Evolutionary conservation across 2,797 vertebrate genomes (phyloP).

Genomic region (Protosalanx chinensis): DNA sequence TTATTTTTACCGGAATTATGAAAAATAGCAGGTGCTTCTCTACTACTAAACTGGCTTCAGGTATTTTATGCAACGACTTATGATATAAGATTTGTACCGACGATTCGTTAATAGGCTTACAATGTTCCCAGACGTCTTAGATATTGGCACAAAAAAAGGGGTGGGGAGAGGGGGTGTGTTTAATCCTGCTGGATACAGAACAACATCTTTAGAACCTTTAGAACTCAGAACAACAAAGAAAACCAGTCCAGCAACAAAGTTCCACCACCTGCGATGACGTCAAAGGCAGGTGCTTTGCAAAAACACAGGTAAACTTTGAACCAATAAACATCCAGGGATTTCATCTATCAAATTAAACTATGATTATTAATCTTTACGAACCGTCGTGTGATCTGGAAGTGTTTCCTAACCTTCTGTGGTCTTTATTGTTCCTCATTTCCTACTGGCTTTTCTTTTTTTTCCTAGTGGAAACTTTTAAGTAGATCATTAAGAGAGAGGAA

Average conservation of each 20-base stretch:
- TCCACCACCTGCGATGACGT: background rate
- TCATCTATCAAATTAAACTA: too few relatives aligned
- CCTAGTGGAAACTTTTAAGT: slow-evolving; percentile 26
- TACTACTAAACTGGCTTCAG: background rate
- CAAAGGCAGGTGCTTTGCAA: background rate
- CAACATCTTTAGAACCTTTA: background rate
- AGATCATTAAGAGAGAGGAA: slow-evolving; percentile 25
- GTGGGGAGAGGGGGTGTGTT: background rate
- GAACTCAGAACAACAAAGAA: background rate
- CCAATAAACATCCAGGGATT: background rate
- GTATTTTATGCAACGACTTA: background rate
- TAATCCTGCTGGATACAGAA: slow-evolving; percentile 15
- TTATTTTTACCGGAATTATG: too few relatives aligned
- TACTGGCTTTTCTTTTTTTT: background rate
- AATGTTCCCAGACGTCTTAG: slow-evolving; percentile 2
- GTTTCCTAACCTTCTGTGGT: background rate
- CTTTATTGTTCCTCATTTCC: background rate
- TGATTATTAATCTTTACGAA: background rate
- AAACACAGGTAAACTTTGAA: slow-evolving; percentile 25
- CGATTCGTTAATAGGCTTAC: background rate
- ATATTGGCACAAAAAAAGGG: slow-evolving; percentile 14
- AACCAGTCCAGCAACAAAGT: background rate
- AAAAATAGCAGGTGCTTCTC: background rate
- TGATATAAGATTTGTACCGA: background rate
- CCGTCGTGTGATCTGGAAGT: background rate